Evolutionary conservation across 2,888 invertebrate genomes (phyloP), one percentile per base, ranked within the genome.

Genomic region (Rhorus exstirpatorius): DNA sequence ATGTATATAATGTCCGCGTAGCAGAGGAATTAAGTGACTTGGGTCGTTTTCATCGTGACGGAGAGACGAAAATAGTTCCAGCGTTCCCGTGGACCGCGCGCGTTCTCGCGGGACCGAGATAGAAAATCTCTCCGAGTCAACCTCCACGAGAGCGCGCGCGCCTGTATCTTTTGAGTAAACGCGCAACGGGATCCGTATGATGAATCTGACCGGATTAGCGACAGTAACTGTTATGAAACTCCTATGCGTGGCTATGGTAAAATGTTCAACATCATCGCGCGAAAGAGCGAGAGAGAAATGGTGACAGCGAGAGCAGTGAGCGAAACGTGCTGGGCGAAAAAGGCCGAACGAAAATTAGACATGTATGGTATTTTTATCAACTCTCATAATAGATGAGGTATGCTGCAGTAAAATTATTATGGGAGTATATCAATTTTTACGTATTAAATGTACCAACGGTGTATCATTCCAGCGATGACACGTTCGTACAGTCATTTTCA

Each of bases 11-110:
- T n/a, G 63, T 75, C 41, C 26, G 65, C 21, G 58, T 65, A 51
- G 58, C 63, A 35, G 31, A 70, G 55, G 58, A 58, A 68, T 79
- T 68, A 77, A 84, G 71, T 79, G 82, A 70, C 77, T 79, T 84
- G 61, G 82, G 82, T 80, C 84, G 78, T 81, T 81, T 84, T 68
- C 84, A 84, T 82, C 71, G 60, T 76, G 67, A 72, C 67, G 63
- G 68, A n/a, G 35, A 60, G 82, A 79, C 82, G 21, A 58, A 79
- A 84, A 84, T 84, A 84, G 67, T 60, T 76, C n/a, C 41, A 51
- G 70, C 65, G 70, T 83, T 41, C 65, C 31, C 4, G 67, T 61
- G 55, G 17, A 63, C 41, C 44, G 24, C 38, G 26, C 19, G 38
- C 61, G 19, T 14, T 1, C 49, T 21, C 14, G 65, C 44, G 53